Evolutionary conservation across 2,888 invertebrate species (phyloP), one percentile per base, ranked within the genome.

Genomic region (Pocota personata): DNA sequence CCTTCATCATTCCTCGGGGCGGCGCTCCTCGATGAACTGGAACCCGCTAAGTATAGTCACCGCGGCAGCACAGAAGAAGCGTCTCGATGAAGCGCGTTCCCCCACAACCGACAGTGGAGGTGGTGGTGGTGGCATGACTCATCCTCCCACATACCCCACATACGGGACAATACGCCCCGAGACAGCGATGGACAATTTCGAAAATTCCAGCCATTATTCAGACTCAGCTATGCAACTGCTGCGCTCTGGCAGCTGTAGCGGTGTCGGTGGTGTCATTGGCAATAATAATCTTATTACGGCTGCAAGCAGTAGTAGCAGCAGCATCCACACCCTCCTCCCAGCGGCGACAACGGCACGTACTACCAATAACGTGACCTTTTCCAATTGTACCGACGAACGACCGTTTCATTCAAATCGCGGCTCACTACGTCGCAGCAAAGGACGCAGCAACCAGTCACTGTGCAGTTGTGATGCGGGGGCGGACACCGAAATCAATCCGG

Each of bases 391-490:
- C 27, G 90, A 89, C 71, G 91, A 89, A 8, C 90, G 90, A 12
- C 80, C 60, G 87, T 87, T 84, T 48, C 82, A 88, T 43, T 80
- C 84, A 19, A 88, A 90, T 87, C 91, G 92, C 12, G 92, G 92
- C 12, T 92, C 92, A 7, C 73, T 92, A 46, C 91, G 91, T 69
- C 91, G 92, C 73, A 89, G 88, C 87, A 92, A 92, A 80, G 92
- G 91, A 14, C 92, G 92, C 30, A 93, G 93, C 87, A 92, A 90
- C 88, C 92, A 92, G 79, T 92, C 92, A 82, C 87, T 92, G 1
- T 92, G 92, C 87, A 92, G 92, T 87, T 92, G 92, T 87, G 93
- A 92, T 87, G 92, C 90, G 35, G 92, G 92, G 57, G 91, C 90
- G 2, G 92, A 92, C 78, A 91, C 91, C 12, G 91, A 92, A 88